Evolutionary conservation across 2,888 invertebrate genomes (phyloP).

Genomic region (Muscina levida): DNA sequence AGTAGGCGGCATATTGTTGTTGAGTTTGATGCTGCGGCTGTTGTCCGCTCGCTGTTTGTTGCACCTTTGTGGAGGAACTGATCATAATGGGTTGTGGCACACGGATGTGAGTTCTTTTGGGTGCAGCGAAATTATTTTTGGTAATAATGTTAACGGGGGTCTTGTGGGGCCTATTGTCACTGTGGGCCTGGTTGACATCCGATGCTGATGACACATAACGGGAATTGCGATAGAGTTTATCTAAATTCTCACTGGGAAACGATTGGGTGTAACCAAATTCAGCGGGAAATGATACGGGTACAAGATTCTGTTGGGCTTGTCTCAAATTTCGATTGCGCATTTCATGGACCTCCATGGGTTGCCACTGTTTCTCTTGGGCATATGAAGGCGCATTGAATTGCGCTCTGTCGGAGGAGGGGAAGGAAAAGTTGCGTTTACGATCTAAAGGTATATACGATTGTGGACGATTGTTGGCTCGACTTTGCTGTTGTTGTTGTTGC

Average conservation of each 20-base stretch:
- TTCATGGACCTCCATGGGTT: conserved; percentile 68
- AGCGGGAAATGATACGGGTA: conserved; percentile 63
- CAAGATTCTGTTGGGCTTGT: conserved; percentile 63
- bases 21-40: conserved; percentile 51
- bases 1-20: not conserved
- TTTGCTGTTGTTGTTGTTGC: conserved; percentile 23
- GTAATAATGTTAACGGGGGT: conserved; percentile 70
- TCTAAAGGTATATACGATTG: conserved; percentile 61
- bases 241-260: conserved; percentile 25
- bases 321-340: conserved; percentile 67
- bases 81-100: conserved; percentile 49
- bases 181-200: conserved; percentile 39
- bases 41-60: conserved; percentile 1
- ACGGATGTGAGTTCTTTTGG: conserved; percentile 53
- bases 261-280: conserved; percentile 24
- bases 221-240: conserved; percentile 41
- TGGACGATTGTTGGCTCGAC: conserved; percentile 59
- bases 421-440: conserved; percentile 67
- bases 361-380: conserved; percentile 68
- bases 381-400: not conserved
- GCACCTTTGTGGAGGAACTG: conserved; percentile 45
- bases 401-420: conserved; percentile 48
- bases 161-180: conserved; percentile 28
- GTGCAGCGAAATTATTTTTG: conserved; percentile 71
- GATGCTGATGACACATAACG: conserved; percentile 27